phyloP scores from a whole-genome alignment of 2,888 invertebrate species.

The Ypsolopha sequella region DNA sequence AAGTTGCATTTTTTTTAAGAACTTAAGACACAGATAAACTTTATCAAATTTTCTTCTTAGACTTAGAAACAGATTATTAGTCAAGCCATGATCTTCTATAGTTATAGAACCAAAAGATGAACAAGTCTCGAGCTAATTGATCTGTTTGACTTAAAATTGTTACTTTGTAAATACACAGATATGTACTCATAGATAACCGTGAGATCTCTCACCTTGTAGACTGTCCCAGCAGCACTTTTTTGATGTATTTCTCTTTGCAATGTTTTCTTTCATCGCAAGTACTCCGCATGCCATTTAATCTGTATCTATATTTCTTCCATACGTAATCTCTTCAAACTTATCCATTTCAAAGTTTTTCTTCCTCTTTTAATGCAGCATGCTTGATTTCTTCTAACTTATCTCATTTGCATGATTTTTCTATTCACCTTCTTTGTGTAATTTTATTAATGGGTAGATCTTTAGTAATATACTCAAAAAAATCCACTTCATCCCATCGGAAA shows the following conservation, averaged over 20 bases:
- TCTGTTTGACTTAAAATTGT: background rate
- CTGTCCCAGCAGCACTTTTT: slow-evolving; percentile 13
- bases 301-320: no score
- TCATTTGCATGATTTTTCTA: background rate
- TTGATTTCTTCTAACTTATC: background rate
- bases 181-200: background rate
- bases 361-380: background rate
- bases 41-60: no score
- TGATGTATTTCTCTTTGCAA: slow-evolving; percentile 56
- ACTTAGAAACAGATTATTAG: no score
- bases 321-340: no score
- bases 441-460: background rate
- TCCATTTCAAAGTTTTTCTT: background rate
- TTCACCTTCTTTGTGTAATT: background rate
- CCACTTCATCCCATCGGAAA: slow-evolving; percentile 19
- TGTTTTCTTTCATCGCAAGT: slow-evolving; percentile 41
- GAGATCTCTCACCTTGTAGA: background rate
- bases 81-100: no score
- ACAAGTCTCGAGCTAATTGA: background rate
- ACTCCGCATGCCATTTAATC: background rate
- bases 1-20: background rate
- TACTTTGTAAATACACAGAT: background rate
- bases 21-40: background rate
- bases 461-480: background rate
- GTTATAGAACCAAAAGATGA: no score